A percentile compares a stretch with the other conserved stretches of the same genome.
These are phyloP conservation scores for Cydia splendana DNA, from an alignment of 1,140 invertebrate genomes.

Conservation along the genomic window DNA sequence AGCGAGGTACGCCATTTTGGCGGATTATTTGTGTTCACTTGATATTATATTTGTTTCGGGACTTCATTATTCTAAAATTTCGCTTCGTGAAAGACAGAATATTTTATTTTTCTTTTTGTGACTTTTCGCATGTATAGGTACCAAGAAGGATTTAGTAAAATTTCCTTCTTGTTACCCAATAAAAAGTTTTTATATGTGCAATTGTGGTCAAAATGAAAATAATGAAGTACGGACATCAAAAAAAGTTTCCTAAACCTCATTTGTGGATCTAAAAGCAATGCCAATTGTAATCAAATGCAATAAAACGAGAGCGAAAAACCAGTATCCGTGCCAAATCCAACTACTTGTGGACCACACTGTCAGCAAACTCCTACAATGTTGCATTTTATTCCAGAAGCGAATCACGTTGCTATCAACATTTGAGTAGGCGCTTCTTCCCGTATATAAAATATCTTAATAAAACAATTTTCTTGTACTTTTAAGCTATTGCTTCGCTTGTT, in stretches of 20 bases:
- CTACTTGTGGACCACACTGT: constrained; percentile 11
- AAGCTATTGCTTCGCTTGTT: background rate
- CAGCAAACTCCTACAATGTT: background rate
- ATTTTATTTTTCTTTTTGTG: constrained; percentile 13
- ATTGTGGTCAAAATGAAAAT: background rate
- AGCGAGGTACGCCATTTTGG: constrained; percentile 59
- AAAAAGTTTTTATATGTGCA: background rate
- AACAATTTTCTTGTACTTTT: background rate
- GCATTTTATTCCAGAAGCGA: background rate
- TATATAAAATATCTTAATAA: background rate
- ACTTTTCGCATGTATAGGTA: background rate
- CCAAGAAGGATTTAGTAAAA: background rate
- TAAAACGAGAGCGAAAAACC: background rate
- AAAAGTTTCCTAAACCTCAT: background rate
- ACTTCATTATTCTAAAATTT: constrained; percentile 20
- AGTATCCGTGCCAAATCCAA: constrained; percentile 7
- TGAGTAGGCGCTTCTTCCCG: background rate
- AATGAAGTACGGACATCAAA: background rate
- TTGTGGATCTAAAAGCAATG: background rate
- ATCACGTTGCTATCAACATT: background rate
- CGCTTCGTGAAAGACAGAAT: constrained; percentile 10
- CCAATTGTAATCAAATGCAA: background rate
- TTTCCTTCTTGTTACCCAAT: background rate
- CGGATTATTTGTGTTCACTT: constrained; percentile 33
- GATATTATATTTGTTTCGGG: background rate